Percentiles rank a stretch among this genome's conserved stretches.
Conservation (phyloP, 2,113 vertebrate species). For the Diadophis punctatus region DNA sequence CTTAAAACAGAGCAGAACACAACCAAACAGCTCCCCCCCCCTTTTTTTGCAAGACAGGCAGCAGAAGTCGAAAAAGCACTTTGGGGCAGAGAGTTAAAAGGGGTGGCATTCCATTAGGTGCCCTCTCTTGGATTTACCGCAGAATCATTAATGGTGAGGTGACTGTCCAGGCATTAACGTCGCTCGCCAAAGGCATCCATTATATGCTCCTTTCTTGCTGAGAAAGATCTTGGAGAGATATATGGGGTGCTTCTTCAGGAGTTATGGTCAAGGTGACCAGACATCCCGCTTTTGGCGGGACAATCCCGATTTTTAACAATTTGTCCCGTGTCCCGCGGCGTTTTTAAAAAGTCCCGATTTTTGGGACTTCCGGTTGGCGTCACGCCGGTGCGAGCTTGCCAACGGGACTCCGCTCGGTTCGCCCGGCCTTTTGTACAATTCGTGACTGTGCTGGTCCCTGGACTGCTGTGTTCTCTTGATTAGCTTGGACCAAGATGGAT, state of each 20-base stretch:
- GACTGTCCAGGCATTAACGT: not conserved
- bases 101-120: not conserved
- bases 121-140: not conserved
- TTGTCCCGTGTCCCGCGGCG: no score
- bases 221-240: not conserved
- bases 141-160: not conserved
- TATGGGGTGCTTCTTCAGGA: accelerated
- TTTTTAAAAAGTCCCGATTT: no score
- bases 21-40: not conserved
- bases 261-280: no score
- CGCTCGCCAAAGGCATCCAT: not conserved
- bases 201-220: not conserved
- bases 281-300: no score
- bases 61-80: not conserved
- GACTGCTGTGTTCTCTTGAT: not conserved
- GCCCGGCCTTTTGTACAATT: no score
- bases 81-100: not conserved
- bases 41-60: not conserved
- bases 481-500: not conserved
- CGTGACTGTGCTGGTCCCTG: not conserved
- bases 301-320: no score
- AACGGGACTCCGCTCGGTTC: no score
- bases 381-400: no score
- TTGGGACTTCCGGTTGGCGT: no score
- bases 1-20: not conserved